Base-by-base conservation (phyloP, 2,888 invertebrate species). In the Spatulosminthurus flaviceps region DNA sequence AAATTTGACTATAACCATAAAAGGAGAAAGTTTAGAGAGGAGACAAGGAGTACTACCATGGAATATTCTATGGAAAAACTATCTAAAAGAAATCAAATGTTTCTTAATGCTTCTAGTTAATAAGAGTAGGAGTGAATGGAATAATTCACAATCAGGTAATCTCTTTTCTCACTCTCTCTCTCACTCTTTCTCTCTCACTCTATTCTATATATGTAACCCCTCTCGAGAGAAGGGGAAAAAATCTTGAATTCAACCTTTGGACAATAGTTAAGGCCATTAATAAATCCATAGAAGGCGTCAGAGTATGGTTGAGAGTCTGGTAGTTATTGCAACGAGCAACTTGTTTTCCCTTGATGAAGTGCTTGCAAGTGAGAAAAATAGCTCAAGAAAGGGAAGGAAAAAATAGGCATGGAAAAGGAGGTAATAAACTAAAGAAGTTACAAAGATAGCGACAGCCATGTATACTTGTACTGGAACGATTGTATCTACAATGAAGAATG, bases 341-440 rank as follows among this genome's bases (percentile, higher is more conserved):
- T 41, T 41, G 41, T 9, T 9, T 41, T 2, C 51, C 51, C 7
- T 16, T 51, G 7, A 4, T 51, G 51, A 64, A 64, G 64, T 22
- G 64, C 7, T n/a, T 11, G n/a, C 22, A 26, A 64, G 16, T 9
- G 26, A 64, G 64, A 64, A 64, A 64, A 21, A 64, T 22, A 64
- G 24, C 24, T 24, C 11, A 5, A 24, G n/a, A 64, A 64, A 64
- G 64, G 41, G 66, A 75, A 66, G 64, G 41, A 75, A 75, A 66
- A 60, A 2, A 5, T 42, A 67, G 76, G 69, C 76, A 76, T 66
- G 75, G 43, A 67, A 76, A 67, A 76, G 41, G 75, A 75, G 69
- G 76, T 76, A 76, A 76, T 76, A 76, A 76, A 76, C 67, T 66
- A 76, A 76, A n/a, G 42, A 76, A 66, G 34, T 66, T 75, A 76